phyloP scores from a whole-genome alignment of 2,797 vertebrate genomes.

The Vultur gryphus region DNA sequence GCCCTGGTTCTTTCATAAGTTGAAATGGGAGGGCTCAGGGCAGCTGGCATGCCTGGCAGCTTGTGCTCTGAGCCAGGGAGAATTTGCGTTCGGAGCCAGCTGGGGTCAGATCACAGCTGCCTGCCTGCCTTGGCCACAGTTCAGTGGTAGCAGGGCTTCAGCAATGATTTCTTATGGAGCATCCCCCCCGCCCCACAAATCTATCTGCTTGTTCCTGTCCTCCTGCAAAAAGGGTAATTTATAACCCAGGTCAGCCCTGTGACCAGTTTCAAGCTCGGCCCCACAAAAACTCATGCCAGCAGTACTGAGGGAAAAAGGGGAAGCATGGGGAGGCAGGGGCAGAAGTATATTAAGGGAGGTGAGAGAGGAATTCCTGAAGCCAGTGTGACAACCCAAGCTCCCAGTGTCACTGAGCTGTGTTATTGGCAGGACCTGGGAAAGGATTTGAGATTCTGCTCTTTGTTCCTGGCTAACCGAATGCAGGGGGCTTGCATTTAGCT shows the following conservation, averaged over 20 bases:
- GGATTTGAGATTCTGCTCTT: background rate
- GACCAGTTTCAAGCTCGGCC: background rate
- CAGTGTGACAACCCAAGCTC: background rate
- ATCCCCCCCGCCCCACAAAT: background rate
- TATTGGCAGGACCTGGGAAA: background rate
- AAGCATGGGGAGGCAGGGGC: background rate
- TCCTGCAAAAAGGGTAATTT: background rate
- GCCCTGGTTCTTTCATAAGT: constrained; percentile 1
- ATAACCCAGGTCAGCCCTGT: background rate
- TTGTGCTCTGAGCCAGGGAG: constrained; percentile 10
- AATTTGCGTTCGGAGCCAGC: background rate
- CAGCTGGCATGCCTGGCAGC: constrained; percentile 43
- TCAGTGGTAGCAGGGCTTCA: background rate
- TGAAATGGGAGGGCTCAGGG: background rate
- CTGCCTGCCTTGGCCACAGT: background rate
- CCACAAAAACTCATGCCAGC: background rate
- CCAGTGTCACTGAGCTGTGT: background rate
- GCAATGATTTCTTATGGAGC: background rate
- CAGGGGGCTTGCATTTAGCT: background rate
- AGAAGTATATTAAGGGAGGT: background rate
- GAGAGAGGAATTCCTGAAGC: background rate
- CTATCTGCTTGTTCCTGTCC: background rate
- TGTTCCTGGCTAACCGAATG: background rate
- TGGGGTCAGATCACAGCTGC: constrained; percentile 41
- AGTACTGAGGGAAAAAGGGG: background rate